Base-by-base conservation (phyloP, 2,888 invertebrate species). In the Chrysopilus asiliformis region DNA sequence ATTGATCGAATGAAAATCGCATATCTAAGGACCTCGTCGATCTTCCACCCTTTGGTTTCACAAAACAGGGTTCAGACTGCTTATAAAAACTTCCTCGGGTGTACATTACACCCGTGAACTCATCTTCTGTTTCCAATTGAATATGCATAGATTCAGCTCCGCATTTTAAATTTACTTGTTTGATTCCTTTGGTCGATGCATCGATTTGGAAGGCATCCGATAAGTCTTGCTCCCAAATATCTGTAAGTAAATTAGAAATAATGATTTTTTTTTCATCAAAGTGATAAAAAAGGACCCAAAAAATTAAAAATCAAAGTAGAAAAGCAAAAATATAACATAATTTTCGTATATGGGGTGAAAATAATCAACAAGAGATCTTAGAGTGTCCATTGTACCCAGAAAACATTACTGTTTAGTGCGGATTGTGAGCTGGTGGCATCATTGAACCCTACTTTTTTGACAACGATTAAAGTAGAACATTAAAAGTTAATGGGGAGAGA, bases 101-200 rank as follows among this genome's bases (percentile, higher is more conserved):
- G 45, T 75, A 75, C 56, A 75, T 68, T 1, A 74, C 72, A 1
- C 74, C 74, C 2, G 62, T 60, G 47, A 75, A 75, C 28, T 71
- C 68, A 30, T 70, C 65, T 32, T 69, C 67, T 2, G 68, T 71
- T 51, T 64, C 64, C 14, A 69, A 46, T 44, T 62, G 53, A 3
- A 70, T 58, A 39, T 64, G 58, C 71, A 74, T 73, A 2, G 66
- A 67, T 43, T 72, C 65, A 2, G 70, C 67, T 1, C 68, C 69
- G 43, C 73, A 74, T 47, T 67, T 66, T 12, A 74, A 56, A 44
- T 68, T 66, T 1, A 73, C 71, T 45, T 62, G 65, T 49, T 70
- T 67, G 47, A 72, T 70, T 2, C 72, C 72, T 31, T 68, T 64
- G 24, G 68, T 67, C 15, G 69, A 60, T 33, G 70, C 62, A 40